Conservation (phyloP, 2,797 vertebrate species). For the Heliangelus exortis region DNA sequence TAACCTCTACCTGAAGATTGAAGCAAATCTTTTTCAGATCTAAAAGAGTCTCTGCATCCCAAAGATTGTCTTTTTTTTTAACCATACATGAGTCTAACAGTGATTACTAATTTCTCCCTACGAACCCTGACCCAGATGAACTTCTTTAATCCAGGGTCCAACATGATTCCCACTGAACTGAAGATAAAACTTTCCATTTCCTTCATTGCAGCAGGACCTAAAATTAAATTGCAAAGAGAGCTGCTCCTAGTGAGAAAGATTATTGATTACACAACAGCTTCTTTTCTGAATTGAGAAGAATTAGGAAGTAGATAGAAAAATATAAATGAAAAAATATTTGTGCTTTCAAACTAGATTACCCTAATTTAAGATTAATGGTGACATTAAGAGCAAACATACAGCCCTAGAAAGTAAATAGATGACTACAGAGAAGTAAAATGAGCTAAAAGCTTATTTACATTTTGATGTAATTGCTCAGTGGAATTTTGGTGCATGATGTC, state of each 20-base stretch:
- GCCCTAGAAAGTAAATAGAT: conserved; percentile 34
- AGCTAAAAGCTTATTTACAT: not conserved
- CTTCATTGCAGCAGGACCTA: not conserved
- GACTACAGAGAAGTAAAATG: conserved; percentile 9
- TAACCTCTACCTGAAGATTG: not conserved
- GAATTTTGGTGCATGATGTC: not conserved
- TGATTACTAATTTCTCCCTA: not conserved
- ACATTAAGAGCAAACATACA: not conserved
- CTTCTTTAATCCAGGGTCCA: not conserved
- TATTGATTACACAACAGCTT: not conserved
- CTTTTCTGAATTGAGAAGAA: not conserved
- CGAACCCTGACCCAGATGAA: not conserved
- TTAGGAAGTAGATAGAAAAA: not conserved
- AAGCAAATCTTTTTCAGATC: not conserved
- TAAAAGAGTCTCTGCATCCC: not conserved
- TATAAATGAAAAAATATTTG: not conserved
- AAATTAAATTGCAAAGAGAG: not conserved
- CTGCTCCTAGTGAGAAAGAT: not conserved
- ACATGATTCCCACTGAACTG: not conserved
- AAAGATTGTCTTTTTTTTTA: not conserved
- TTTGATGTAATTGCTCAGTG: conserved; percentile 39
- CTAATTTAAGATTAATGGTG: conserved; percentile 16
- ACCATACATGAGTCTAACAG: not conserved
- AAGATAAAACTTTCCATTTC: not conserved
- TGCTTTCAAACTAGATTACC: conserved; percentile 19